Evolutionary conservation across 2,888 invertebrate genomes (phyloP).

Genomic region (Rotaria macrura): DNA sequence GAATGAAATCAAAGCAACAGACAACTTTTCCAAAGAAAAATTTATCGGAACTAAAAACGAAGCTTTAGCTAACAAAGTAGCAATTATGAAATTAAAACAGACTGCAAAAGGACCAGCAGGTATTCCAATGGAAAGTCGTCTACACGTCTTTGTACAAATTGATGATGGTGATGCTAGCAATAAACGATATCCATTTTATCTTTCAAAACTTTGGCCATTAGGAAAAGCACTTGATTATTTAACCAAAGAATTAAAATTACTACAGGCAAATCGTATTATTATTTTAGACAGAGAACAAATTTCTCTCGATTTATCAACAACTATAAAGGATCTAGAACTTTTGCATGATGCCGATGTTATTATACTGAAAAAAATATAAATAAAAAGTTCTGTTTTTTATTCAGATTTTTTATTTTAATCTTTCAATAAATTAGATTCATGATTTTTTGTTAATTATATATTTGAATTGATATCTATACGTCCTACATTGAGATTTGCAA

Average conservation of each 20-base stretch:
- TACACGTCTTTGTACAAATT: constrained; percentile 22
- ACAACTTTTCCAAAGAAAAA: background rate
- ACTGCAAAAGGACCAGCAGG: constrained; percentile 27
- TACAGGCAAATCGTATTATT: background rate
- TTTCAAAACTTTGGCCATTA: constrained; percentile 29
- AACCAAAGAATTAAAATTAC: constrained; percentile 21
- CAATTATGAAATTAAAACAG: constrained; percentile 32
- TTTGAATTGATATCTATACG: no score
- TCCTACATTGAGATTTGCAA: no score
- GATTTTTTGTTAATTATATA: no score
- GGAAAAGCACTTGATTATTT: constrained; percentile 31
- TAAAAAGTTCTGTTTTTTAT: background rate
- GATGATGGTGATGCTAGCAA: background rate
- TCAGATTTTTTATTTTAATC: no score
- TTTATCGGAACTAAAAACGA: constrained; percentile 27
- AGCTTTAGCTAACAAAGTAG: constrained; percentile 26
- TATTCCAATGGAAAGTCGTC: constrained; percentile 19
- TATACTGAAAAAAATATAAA: background rate
- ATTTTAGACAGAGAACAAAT: background rate
- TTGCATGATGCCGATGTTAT: background rate
- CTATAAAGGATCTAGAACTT: background rate
- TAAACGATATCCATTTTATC: constrained; percentile 30
- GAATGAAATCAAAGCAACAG: constrained; percentile 6
- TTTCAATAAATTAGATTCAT: no score
- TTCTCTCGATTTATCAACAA: background rate